Evolutionary conservation across 2,888 invertebrate genomes (phyloP), one percentile per base, ranked within the genome.

Genomic region (Lepas anatifera): DNA sequence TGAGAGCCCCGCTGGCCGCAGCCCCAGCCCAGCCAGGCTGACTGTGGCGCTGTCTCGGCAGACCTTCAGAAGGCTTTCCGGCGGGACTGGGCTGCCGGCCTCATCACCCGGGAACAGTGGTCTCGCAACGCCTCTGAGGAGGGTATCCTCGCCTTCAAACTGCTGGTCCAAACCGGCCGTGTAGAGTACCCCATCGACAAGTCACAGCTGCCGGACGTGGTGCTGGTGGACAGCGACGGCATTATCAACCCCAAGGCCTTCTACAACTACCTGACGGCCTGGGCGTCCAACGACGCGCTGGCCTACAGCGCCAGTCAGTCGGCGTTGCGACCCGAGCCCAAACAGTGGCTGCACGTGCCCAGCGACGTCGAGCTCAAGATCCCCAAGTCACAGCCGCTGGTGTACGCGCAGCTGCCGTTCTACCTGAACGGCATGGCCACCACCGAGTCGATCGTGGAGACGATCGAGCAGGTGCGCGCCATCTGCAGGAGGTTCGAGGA

Each of bases 191-290:
- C 95, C 0, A 89, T 95, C 70, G 95, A 97, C 78, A 92, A 92
- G 79, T 88, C 89, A 67, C 85, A 92, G 75, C 88, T 95, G 72
- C 85, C 84, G 18, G 86, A 86, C 75, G 76, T 68, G 84, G 87
- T 81, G 81, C 84, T 78, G 86, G 95, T 77, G 87, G 92, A 76
- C 87, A n/a, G n/a, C n/a, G 79, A 82, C 35, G 83, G 83, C 18
- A 79, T 81, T 71, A 96, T 79, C 89, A 93, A 84, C 87, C 90
- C 74, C 22, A 89, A 90, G 76, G 95, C 94, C 0, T 99, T 99
- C 82, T 99, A 99, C 81, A 97, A 97, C 81, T 98, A 98, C 79
- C 81, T 99, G 72, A 95, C 95, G 0, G 98, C 95, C 0, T 99
- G 99, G 99, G 91, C 89, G 35, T 89, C 92, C 27, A 95, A 95